Conservation (phyloP, 1,140 invertebrate genomes). For the Trichonephila inaurata region DNA sequence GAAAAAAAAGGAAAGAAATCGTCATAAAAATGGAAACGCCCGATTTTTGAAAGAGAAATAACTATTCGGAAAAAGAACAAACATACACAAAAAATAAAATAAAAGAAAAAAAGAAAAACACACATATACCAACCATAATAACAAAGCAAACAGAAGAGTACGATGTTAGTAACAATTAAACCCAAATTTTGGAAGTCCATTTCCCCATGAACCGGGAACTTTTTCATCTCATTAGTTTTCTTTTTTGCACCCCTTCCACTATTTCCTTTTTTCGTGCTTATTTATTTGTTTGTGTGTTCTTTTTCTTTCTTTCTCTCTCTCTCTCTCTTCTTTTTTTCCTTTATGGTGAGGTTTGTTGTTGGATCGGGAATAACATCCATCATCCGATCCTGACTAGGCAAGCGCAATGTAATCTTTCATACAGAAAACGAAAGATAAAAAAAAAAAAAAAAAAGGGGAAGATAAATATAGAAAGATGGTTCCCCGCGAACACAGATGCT, state of each 20-base stretch:
- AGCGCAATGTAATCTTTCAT: slow-evolving; percentile 76
- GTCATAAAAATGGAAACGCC: slow-evolving; percentile 65
- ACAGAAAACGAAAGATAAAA: slow-evolving; percentile 67
- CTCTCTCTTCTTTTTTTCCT: slow-evolving; percentile 44
- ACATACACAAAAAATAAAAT: slow-evolving; percentile 1
- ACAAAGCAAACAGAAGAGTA: slow-evolving; percentile 62
- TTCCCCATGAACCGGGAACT: slow-evolving; percentile 71
- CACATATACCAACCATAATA: slow-evolving; percentile 20
- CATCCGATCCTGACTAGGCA: slow-evolving; percentile 63
- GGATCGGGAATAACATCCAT: slow-evolving; percentile 64
- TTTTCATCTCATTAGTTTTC: slow-evolving; percentile 76
- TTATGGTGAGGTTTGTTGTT: slow-evolving; percentile 70
- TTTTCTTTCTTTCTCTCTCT: neutral
- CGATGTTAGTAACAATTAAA: slow-evolving; percentile 71
- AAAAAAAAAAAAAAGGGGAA: slow-evolving; percentile 41
- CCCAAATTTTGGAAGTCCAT: slow-evolving; percentile 77
- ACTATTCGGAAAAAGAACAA: slow-evolving; percentile 63
- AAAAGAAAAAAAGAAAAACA: slow-evolving; percentile 41
- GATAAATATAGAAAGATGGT: slow-evolving; percentile 77
- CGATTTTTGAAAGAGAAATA: slow-evolving; percentile 67
- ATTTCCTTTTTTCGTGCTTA: slow-evolving; percentile 39
- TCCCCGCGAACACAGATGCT: slow-evolving; percentile 74
- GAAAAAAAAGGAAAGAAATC: slow-evolving; percentile 33
- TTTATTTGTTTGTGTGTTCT: slow-evolving; percentile 67
- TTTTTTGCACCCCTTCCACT: slow-evolving; percentile 67